Evolutionary conservation across 1,140 invertebrate genomes (phyloP).

Genomic region (Bombus fervidus): DNA sequence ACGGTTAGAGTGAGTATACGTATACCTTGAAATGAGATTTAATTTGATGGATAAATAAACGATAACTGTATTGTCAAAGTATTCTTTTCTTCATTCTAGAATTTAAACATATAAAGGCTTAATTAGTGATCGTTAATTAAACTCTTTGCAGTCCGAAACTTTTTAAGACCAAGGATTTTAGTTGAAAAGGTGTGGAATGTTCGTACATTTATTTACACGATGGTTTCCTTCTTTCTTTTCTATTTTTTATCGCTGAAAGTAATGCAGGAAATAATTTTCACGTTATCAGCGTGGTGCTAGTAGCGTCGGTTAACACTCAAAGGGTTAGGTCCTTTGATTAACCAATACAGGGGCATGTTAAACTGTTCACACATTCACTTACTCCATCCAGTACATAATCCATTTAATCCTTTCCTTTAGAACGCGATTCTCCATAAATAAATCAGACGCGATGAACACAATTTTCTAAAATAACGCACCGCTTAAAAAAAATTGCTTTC

Average conservation of each 20-base stretch:
- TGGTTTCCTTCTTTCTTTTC: too few species aligned
- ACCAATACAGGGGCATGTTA: not conserved
- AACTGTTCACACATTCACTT: not conserved
- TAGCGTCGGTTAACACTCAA: not conserved
- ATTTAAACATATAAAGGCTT: too few species aligned
- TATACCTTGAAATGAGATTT: not conserved
- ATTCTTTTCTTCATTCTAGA: too few species aligned
- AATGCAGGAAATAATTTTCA: not conserved
- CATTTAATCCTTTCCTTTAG: not conserved
- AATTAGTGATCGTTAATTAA: too few species aligned
- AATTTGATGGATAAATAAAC: not conserved
- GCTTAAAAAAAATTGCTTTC: not conserved
- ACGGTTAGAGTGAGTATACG: conserved; percentile 24
- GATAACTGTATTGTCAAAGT: too few species aligned
- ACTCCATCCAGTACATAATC: not conserved
- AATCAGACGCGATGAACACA: not conserved
- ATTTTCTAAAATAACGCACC: not conserved
- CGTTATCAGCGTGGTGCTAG: not conserved
- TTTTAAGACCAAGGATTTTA: too few species aligned
- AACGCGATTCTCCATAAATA: not conserved
- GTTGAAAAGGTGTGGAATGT: too few species aligned
- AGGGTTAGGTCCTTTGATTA: not conserved
- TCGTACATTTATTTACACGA: too few species aligned
- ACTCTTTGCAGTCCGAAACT: too few species aligned
- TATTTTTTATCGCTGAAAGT: too few species aligned